Evolutionary conservation across 2,797 vertebrate genomes (phyloP).

Genomic region (Spinus olivaceus): DNA sequence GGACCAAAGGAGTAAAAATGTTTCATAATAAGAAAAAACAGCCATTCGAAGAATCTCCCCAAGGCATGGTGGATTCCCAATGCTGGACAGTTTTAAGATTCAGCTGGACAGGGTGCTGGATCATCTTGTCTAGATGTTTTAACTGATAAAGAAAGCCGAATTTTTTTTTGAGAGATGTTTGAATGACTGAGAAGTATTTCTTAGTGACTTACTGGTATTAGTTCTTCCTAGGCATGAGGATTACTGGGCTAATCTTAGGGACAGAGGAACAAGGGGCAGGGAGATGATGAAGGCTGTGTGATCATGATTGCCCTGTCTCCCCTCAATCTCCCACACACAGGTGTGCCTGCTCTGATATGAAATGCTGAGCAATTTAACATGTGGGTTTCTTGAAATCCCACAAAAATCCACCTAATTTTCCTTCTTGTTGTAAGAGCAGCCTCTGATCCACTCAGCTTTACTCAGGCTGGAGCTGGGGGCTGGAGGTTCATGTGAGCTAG

Average conservation of each 20-base stretch:
- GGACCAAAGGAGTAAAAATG: not conserved
- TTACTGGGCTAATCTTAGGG: not conserved
- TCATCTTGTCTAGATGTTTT: not conserved
- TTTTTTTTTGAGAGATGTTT: not conserved
- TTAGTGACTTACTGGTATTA: not conserved
- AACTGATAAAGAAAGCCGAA: not conserved
- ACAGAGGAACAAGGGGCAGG: not conserved
- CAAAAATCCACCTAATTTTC: not conserved
- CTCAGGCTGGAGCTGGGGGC: not conserved
- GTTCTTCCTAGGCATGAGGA: not conserved
- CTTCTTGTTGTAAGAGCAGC: not conserved
- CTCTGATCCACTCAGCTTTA: not conserved
- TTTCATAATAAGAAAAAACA: not conserved
- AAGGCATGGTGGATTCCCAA: not conserved
- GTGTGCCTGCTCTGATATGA: not conserved
- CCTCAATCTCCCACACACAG: fast-evolving
- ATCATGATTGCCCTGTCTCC: not conserved
- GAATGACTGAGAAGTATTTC: not conserved
- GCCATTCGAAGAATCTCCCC: not conserved
- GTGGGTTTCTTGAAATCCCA: not conserved
- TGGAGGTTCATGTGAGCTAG: not conserved
- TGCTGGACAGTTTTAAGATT: not conserved
- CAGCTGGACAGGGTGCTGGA: not conserved
- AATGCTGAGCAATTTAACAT: not conserved
- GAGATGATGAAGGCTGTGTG: not conserved